Evolutionary conservation across 2,113 vertebrate species (phyloP), one percentile per base, ranked within the genome.

Genomic region (Anthoscopus minutus): DNA sequence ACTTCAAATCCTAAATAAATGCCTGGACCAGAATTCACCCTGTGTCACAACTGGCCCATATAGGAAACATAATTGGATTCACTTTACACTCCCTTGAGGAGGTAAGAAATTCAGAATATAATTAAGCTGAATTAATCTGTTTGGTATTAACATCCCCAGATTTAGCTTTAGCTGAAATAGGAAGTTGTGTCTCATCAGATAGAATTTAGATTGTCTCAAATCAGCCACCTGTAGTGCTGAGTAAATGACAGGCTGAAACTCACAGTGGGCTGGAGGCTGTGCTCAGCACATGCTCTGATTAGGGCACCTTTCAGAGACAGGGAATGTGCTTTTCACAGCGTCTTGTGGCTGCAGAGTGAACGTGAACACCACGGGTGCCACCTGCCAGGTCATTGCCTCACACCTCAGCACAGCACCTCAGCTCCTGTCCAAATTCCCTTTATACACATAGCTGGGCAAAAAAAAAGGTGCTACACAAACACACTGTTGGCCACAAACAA

Each of bases 81-180:
- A 76, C 51, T 92, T 81, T 70, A 61, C 16, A 27, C 9, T 83
- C 85, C 42, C 60, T 71, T 73, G 56, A 92, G 78, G 56, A 92
- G n/a, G 53, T 64, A 94, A 60, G 67, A 89, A 80, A 81, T 66
- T 73, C 77, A 83, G 77, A 91, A 87, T 92, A 91, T 89, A 86
- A 94, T 94, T 92, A 95, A 92, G 81, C 21, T 54, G 61, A 92
- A 92, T 87, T 82, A 85, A 94, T 93, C 65, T 94, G 30, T 79
- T 92, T 56, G 53, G 53, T 58, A 91, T 92, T 94, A 96, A 87
- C 38, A 66, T 33, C 35, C 74, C 22, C 53, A 82, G 48, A 92
- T 86, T 65, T 83, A 92, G 54, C 50, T 72, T 92, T 40, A 81
- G 42, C 61, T 87, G 80, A 88, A 91, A 74, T 24, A 76, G 38